Percentiles rank a stretch among this genome's conserved stretches.
Evolutionary conservation across 92 coral and sea anemone species (phyloP).

Genomic region (Palythoa grandis): DNA sequence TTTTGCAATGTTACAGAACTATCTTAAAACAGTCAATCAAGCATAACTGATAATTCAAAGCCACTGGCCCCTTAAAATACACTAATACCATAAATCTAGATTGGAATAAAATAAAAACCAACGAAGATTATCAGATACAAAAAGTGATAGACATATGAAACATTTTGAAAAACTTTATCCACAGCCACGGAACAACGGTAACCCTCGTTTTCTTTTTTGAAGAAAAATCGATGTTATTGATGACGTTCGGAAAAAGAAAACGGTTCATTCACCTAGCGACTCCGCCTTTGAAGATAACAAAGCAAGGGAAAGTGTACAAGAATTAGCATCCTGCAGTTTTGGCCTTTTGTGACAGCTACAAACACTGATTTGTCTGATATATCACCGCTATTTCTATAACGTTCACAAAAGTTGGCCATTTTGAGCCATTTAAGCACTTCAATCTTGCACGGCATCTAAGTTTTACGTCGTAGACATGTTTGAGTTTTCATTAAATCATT

Average conservation of each 20-base stretch:
- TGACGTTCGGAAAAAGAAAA: neutral
- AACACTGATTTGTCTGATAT: neutral
- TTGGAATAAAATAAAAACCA: neutral
- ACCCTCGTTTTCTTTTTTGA: neutral
- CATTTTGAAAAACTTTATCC: neutral
- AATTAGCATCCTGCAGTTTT: neutral
- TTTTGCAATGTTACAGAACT: neutral
- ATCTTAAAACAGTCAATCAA: constrained; percentile 12
- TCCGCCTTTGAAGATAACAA: neutral
- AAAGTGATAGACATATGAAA: neutral
- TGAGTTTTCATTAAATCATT: neutral
- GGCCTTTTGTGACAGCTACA: neutral
- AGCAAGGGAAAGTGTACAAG: neutral
- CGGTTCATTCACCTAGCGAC: neutral
- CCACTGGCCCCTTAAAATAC: constrained; percentile 1
- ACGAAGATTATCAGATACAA: neutral
- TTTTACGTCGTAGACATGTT: neutral
- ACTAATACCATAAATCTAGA: neutral
- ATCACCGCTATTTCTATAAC: neutral
- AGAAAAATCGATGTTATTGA: neutral
- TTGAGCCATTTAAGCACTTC: neutral
- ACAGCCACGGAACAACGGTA: neutral
- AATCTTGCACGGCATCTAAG: neutral
- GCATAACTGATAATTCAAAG: constrained; percentile 4
- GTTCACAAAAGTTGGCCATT: neutral